Evolutionary conservation across 2,797 vertebrate species (phyloP).

Genomic region (Champsocephalus gunnari): DNA sequence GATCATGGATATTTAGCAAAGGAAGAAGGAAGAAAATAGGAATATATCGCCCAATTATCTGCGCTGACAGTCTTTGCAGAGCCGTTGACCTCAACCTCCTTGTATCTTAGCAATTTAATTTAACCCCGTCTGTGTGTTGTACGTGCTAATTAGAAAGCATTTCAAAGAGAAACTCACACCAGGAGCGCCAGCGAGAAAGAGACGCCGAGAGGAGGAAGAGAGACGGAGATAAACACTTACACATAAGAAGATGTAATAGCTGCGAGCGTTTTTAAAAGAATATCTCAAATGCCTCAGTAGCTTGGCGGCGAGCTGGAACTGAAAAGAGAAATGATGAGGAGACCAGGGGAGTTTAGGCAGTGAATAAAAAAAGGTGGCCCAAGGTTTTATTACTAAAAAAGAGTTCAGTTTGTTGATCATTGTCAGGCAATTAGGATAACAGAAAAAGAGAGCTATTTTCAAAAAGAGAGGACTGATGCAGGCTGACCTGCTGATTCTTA

Average conservation of each 20-base stretch:
- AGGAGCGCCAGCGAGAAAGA: slow-evolving; percentile 29
- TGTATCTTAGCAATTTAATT: slow-evolving; percentile 84
- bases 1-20: slow-evolving; percentile 78
- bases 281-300: slow-evolving; percentile 37
- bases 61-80: slow-evolving; percentile 77
- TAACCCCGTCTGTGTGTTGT: slow-evolving; percentile 79
- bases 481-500: too few relatives aligned
- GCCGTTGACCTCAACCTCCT: slow-evolving; percentile 82
- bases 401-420: slow-evolving; percentile 26
- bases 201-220: slow-evolving; percentile 20
- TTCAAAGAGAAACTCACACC: slow-evolving; percentile 79
- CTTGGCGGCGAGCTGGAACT: slow-evolving; percentile 26
- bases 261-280: slow-evolving; percentile 52
- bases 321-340: slow-evolving; percentile 27
- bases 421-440: neutral
- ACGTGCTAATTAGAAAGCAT: slow-evolving; percentile 82
- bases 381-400: too few relatives aligned
- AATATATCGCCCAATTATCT: slow-evolving; percentile 81
- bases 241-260: slow-evolving; percentile 65
- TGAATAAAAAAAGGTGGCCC: slow-evolving; percentile 1
- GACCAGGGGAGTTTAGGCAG: neutral
- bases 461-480: too few relatives aligned
- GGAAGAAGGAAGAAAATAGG: slow-evolving; percentile 25
- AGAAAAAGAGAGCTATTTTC: neutral
- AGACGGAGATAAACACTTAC: slow-evolving; percentile 59